A percentile compares a stretch with the other conserved stretches of the same genome.
Evolutionary conservation across 1,140 invertebrate genomes (phyloP).

Genomic region (Pissodes strobi): DNA sequence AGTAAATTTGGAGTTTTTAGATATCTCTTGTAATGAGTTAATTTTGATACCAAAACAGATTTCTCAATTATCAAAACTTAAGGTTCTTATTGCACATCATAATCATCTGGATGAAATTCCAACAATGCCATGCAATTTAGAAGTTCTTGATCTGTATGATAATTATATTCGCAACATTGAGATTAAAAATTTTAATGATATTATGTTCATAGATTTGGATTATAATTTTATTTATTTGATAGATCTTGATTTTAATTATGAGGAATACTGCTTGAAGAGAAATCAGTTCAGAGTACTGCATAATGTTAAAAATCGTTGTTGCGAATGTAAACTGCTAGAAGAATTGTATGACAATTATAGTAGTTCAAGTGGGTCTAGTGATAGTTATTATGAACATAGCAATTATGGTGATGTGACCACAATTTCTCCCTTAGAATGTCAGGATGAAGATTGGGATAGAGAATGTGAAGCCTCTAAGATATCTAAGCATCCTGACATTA

Average conservation of each 20-base stretch:
- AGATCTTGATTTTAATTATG: neutral
- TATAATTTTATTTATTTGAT: slow-evolving; percentile 13
- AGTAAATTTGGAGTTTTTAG: slow-evolving; percentile 17
- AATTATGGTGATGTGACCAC: neutral
- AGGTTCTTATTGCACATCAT: neutral
- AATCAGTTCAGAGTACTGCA: slow-evolving; percentile 3
- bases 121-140: slow-evolving; percentile 5
- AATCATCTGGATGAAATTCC: slow-evolving; percentile 20
- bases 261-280: neutral
- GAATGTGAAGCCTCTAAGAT: neutral
- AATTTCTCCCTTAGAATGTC: neutral
- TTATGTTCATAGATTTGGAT: slow-evolving; percentile 20
- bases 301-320: neutral
- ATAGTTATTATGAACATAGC: slow-evolving; percentile 5
- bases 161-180: slow-evolving; percentile 10
- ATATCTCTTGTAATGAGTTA: slow-evolving; percentile 24
- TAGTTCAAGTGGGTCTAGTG: neutral
- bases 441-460: slow-evolving; percentile 24
- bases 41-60: slow-evolving; percentile 14
- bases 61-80: slow-evolving; percentile 11
- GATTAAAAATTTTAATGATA: neutral
- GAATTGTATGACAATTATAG: neutral
- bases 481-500: slow-evolving; percentile 7
- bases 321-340: neutral
- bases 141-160: slow-evolving; percentile 23